These are phyloP conservation scores for Pseudochaenichthys georgianus DNA, from an alignment of 2,797 vertebrate genomes.

Conservation along the genomic window DNA sequence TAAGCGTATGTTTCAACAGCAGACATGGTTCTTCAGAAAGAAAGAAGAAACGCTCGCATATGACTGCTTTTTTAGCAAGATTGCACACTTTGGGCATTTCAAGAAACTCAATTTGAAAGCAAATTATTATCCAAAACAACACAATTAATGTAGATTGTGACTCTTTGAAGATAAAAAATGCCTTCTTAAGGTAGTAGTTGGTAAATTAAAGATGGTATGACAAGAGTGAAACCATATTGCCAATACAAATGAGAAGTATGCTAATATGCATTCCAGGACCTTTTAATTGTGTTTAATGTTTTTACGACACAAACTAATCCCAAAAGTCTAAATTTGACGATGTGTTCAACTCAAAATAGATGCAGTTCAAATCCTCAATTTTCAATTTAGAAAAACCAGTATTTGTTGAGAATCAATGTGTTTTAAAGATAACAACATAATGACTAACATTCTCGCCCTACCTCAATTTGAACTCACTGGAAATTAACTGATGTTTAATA, in stretches of 20 bases:
- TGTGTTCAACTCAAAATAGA: no score
- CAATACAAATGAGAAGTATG: background rate
- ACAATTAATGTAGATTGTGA: background rate
- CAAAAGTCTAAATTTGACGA: no score
- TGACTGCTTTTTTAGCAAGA: background rate
- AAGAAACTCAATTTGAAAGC: background rate
- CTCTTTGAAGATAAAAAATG: background rate
- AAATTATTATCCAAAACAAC: background rate
- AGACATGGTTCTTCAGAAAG: slow-evolving; percentile 5
- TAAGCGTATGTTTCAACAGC: slow-evolving; percentile 31
- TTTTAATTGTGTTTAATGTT: background rate
- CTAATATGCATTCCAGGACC: background rate
- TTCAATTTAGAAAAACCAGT: background rate
- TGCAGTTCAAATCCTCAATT: no score
- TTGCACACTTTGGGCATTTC: background rate
- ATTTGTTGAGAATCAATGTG: background rate
- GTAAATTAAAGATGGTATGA: background rate
- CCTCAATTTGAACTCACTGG: background rate
- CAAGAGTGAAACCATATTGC: background rate
- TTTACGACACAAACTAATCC: background rate
- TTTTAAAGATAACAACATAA: background rate
- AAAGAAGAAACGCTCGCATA: background rate
- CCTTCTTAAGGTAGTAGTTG: no score
- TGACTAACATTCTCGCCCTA: background rate
- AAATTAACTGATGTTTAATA: no score